Conservation (phyloP, 2,113 vertebrate species). For the Serinus canaria region DNA sequence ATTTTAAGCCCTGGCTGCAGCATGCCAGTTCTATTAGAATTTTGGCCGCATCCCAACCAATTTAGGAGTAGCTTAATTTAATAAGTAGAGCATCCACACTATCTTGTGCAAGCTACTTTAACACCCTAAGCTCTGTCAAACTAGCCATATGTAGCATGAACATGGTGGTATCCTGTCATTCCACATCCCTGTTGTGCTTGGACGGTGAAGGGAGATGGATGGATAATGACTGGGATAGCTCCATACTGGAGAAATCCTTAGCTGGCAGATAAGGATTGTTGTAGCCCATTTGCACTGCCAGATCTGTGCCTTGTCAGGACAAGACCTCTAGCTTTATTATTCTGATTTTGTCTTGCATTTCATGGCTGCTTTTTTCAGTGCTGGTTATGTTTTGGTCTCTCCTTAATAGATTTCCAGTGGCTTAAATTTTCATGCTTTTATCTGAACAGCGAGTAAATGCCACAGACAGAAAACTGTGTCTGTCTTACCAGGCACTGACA, state of each 20-base stretch:
- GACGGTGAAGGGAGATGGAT: background rate
- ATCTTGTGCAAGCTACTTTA: background rate
- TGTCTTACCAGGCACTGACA: background rate
- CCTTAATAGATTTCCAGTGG: background rate
- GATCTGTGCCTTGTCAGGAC: background rate
- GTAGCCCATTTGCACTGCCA: background rate
- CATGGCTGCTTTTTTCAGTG: background rate
- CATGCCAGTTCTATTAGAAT: conserved; percentile 14
- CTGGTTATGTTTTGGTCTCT: background rate
- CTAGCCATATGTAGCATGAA: background rate
- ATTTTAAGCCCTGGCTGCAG: conserved; percentile 3
- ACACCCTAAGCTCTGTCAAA: background rate
- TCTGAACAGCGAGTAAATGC: background rate
- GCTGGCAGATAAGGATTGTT: background rate
- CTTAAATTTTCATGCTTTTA: background rate
- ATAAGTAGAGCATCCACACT: conserved; percentile 12
- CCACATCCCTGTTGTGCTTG: background rate
- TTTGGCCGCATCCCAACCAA: conserved; percentile 11
- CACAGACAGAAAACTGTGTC: background rate
- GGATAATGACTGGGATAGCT: background rate
- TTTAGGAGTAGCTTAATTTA: conserved; percentile 29
- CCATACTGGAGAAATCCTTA: background rate
- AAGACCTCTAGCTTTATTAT: background rate
- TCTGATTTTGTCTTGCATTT: background rate
- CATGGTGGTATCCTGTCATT: background rate